Percentiles rank a stretch among this genome's conserved stretches.
These are phyloP conservation scores for Sula dactylatra DNA, from an alignment of 2,113 vertebrate species.

Conservation along the genomic window DNA sequence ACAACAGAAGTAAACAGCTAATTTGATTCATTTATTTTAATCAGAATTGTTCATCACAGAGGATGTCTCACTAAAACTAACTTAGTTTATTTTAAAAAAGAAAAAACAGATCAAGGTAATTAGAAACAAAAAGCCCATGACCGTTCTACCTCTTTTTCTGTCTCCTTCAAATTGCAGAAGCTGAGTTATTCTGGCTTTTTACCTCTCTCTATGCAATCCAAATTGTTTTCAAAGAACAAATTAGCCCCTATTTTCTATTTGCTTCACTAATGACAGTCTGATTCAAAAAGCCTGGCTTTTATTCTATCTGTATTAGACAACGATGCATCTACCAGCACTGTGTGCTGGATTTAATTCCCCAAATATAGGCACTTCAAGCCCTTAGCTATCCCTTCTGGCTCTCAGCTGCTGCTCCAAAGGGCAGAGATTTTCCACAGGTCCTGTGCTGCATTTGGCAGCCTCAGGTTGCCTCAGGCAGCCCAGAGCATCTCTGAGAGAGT, in stretches of 20 bases:
- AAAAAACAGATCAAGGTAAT: neutral
- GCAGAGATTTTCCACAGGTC: neutral
- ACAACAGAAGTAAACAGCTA: neutral
- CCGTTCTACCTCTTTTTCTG: neutral
- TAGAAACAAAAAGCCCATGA: neutral
- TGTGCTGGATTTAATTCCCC: neutral
- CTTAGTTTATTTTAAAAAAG: neutral
- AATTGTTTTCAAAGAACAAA: neutral
- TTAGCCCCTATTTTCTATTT: neutral
- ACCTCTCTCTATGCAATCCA: neutral
- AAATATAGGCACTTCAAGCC: neutral
- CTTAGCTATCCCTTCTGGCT: neutral
- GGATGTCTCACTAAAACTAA: neutral
- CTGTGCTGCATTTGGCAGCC: neutral
- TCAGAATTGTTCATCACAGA: neutral
- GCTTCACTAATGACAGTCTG: neutral
- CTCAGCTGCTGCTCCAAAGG: neutral
- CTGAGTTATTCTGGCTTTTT: neutral
- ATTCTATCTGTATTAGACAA: neutral
- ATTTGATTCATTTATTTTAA: neutral
- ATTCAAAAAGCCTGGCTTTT: neutral
- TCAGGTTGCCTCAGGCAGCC: neutral
- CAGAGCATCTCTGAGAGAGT: neutral
- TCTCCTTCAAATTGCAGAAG: neutral
- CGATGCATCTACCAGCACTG: neutral